A percentile compares a stretch with the other conserved stretches of the same genome.
Evolutionary conservation across 2,888 invertebrate genomes (phyloP).

Genomic region (Chalcis sispes): DNA sequence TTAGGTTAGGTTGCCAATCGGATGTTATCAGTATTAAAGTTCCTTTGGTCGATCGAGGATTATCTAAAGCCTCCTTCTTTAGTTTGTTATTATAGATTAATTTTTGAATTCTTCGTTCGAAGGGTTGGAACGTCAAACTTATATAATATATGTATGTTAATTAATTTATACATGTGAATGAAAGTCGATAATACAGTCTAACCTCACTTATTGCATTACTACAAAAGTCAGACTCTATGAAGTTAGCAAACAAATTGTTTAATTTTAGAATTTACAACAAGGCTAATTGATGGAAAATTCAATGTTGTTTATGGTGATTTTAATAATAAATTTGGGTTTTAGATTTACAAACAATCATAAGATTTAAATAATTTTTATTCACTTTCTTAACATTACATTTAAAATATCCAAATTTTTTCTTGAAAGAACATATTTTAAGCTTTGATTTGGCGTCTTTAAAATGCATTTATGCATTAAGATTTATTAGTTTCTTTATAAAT

Average conservation of each 20-base stretch:
- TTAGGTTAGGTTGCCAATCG: conserved; percentile 45
- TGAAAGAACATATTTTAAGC: no score
- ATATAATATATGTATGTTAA: conserved; percentile 17
- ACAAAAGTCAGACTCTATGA: no score
- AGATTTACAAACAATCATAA: neutral
- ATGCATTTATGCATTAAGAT: no score
- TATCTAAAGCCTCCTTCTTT: neutral
- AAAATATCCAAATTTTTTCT: no score
- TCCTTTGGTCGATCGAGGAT: conserved; percentile 33
- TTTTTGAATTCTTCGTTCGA: neutral
- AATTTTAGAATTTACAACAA: no score
- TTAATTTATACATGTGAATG: conserved; percentile 12
- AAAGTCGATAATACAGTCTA: conserved; percentile 19
- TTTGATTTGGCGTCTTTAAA: no score
- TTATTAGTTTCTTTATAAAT: no score
- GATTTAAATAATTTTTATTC: neutral
- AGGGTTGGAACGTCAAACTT: conserved; percentile 19
- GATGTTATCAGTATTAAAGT: conserved; percentile 50
- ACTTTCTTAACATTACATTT: neutral
- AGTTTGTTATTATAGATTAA: neutral
- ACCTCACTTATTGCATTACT: conserved; percentile 22
- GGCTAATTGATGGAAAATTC: no score
- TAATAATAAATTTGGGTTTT: neutral
- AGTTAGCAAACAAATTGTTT: no score
- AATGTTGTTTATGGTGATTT: no score